Base-by-base conservation (phyloP, 2,888 invertebrate species). In the Aquatica leii region DNA sequence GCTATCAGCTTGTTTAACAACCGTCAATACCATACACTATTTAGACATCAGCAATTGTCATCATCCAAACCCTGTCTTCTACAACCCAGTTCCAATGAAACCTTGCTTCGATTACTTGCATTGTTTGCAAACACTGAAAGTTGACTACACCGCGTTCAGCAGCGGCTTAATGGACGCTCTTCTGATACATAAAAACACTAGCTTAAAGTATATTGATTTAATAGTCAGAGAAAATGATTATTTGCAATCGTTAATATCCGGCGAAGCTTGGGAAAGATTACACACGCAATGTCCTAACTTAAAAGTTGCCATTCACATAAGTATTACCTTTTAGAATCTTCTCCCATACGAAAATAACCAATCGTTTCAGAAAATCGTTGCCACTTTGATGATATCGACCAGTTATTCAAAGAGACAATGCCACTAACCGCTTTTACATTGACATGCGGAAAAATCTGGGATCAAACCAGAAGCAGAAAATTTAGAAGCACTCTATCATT, bases 121-220 rank as follows among this genome's bases (percentile, higher is more conserved):
- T 11, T 77, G 76, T 49, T 72, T 84, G 12, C 77, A 73, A 20
- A 73, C 77, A 8, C 71, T 84, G 43, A 81, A 81, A 70, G 69
- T 84, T 52, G 84, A 84, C 69, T 84, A 84, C 71, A 81, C 82
- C 12, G 79, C 83, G 9, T 67, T 84, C 49, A 82, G 82, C 17
- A 79, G 81, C 59, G 78, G 78, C 49, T 78, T 80, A 1, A 76
- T 84, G 0, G 78, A 80, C 55, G 78, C 81, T 9, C 74, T 84
- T 31, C 76, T 82, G 1, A 77, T 71, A n/a, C 81, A 80, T 17
- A 78, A 79, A 8, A 77, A 80, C 24, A 75, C 73, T 40, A 69
- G 73, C 35, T 67, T 84, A 59, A 75, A 73, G 53, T 74, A 70
- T 58, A 73, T 84, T 54, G 80, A 82, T 65, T 77, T 84, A 59